These are phyloP conservation scores for Nymphalis c-album DNA, from an alignment of 2,888 invertebrate genomes.

Conservation along the genomic window DNA sequence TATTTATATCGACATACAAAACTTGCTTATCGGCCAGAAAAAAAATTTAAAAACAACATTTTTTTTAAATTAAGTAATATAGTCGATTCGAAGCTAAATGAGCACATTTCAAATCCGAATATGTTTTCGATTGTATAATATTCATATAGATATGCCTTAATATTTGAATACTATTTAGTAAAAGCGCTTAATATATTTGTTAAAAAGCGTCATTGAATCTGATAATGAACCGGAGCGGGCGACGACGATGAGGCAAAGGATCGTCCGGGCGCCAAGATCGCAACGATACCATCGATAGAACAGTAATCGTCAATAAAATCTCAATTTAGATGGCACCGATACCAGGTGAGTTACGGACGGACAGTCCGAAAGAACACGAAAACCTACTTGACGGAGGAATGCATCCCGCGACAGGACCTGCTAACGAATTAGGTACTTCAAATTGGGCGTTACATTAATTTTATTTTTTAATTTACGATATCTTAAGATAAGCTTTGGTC, in stretches of 20 bases:
- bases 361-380: slow-evolving; percentile 74
- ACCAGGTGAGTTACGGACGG: slow-evolving; percentile 79
- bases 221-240: slow-evolving; percentile 39
- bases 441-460: slow-evolving; percentile 51
- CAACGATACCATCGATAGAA: slow-evolving; percentile 79
- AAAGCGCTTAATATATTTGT: slow-evolving; percentile 28
- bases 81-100: too few species aligned
- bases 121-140: too few species aligned
- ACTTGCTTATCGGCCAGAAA: neutral
- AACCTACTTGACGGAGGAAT: slow-evolving; percentile 80
- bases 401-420: slow-evolving; percentile 72
- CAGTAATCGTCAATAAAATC: slow-evolving; percentile 82
- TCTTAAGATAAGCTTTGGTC: slow-evolving; percentile 30
- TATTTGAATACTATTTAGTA: slow-evolving; percentile 4
- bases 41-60: neutral
- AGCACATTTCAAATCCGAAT: too few species aligned
- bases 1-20: slow-evolving; percentile 15
- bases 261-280: slow-evolving; percentile 78
- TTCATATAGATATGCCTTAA: neutral
- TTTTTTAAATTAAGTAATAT: too few species aligned
- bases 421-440: slow-evolving; percentile 77
- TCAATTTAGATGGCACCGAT: slow-evolving; percentile 81
- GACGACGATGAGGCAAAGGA: slow-evolving; percentile 48
- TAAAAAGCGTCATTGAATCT: slow-evolving; percentile 34
- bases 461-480: slow-evolving; percentile 49